phyloP scores from a whole-genome alignment of 2,888 invertebrate species.

The Epinotia demarniana region DNA sequence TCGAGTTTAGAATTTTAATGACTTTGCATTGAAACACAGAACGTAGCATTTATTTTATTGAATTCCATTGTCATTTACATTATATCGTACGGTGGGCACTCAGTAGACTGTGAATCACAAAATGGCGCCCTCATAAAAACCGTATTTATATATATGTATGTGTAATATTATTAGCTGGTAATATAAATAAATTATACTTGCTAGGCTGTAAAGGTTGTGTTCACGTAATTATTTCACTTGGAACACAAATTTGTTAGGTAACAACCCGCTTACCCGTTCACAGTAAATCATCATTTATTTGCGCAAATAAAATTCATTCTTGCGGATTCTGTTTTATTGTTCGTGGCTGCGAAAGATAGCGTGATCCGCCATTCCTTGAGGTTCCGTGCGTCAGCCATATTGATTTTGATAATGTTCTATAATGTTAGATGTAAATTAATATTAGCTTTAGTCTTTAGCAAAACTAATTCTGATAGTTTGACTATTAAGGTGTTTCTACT shows the following conservation, averaged over 20 bases:
- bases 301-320: conserved; percentile 35
- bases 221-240: conserved; percentile 15
- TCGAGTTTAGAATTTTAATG: too few species aligned
- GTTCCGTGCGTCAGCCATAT: conserved; percentile 16
- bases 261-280: conserved; percentile 11
- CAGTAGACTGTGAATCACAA: too few species aligned
- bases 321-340: conserved; percentile 30
- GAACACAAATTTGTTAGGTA: conserved; percentile 33
- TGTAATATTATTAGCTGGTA: too few species aligned
- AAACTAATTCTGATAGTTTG: neutral
- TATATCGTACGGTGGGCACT: too few species aligned
- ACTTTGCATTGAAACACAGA: too few species aligned
- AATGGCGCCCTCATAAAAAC: too few species aligned
- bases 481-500: neutral
- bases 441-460: neutral
- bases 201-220: too few species aligned
- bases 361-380: conserved; percentile 16
- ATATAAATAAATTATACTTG: too few species aligned
- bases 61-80: too few species aligned
- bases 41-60: too few species aligned
- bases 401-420: conserved; percentile 5
- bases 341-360: conserved; percentile 19
- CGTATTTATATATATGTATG: too few species aligned
- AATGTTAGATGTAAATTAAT: neutral
- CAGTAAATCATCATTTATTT: conserved; percentile 42